Evolutionary conservation across 1,140 invertebrate genomes (phyloP).

Genomic region (Holotrichia oblita): DNA sequence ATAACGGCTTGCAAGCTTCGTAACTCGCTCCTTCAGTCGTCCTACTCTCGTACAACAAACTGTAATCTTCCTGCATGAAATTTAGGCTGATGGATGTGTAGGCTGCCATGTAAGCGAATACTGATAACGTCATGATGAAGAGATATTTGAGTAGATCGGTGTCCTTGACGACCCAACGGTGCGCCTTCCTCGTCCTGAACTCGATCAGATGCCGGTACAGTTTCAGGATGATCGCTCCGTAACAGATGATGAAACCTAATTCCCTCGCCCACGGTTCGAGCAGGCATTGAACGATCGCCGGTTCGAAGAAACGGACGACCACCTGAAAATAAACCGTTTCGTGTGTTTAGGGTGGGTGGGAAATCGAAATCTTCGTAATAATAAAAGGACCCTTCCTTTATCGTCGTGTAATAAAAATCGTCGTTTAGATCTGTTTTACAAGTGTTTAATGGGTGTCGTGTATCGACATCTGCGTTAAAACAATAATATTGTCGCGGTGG

Average conservation of each 20-base stretch:
- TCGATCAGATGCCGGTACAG: constrained; percentile 86
- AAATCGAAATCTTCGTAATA: no score
- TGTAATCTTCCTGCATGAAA: constrained; percentile 65
- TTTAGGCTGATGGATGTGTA: constrained; percentile 79
- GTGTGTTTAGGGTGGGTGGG: no score
- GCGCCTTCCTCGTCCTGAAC: constrained; percentile 87
- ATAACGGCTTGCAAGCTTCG: constrained; percentile 77
- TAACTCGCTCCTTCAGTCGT: constrained; percentile 65
- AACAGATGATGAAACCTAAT: constrained; percentile 89
- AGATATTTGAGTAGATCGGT: constrained; percentile 86
- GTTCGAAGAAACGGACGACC: constrained; percentile 82
- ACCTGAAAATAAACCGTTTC: constrained; percentile 68
- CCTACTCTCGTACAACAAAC: constrained; percentile 62
- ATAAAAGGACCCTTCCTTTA: no score
- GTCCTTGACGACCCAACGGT: constrained; percentile 86
- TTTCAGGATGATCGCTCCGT: constrained; percentile 89
- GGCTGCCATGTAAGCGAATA: constrained; percentile 84
- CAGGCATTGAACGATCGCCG: constrained; percentile 78
- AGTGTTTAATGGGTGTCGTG: no score
- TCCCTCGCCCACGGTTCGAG: constrained; percentile 89
- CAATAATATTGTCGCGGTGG: no score
- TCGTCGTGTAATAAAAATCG: no score
- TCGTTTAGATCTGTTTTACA: no score
- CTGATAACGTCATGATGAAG: constrained; percentile 77
- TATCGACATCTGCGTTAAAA: no score